phyloP scores from a whole-genome alignment of 2,113 vertebrate species.

The Trogon melanurus region DNA sequence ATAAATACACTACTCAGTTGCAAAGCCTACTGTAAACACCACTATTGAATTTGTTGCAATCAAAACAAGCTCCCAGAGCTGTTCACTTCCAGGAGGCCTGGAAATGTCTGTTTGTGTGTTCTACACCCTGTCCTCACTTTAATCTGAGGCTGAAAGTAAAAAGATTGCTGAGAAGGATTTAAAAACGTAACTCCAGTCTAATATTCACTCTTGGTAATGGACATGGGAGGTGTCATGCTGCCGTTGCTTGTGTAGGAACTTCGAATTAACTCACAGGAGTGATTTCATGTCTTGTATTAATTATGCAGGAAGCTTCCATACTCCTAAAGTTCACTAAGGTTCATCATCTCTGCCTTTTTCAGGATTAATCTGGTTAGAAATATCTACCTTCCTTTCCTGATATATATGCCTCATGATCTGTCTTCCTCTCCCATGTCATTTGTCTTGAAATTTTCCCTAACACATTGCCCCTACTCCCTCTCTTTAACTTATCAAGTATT shows the following conservation, averaged over 20 bases:
- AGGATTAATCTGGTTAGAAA: background rate
- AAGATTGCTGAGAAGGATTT: background rate
- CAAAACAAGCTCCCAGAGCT: background rate
- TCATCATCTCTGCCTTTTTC: background rate
- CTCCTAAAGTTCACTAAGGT: background rate
- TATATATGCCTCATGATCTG: background rate
- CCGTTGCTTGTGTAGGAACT: background rate
- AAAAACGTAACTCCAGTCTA: background rate
- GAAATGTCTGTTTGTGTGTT: background rate
- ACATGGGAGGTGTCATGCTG: accelerated
- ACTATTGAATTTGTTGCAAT: background rate
- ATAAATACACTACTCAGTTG: background rate
- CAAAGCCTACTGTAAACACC: background rate
- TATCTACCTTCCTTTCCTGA: background rate
- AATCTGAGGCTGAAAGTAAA: background rate
- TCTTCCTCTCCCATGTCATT: background rate
- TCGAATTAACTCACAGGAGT: background rate
- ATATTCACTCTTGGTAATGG: background rate
- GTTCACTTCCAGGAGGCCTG: background rate
- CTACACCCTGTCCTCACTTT: background rate
- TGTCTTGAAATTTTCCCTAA: background rate
- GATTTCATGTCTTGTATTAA: background rate
- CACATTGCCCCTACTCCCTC: accelerated
- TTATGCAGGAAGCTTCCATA: background rate
- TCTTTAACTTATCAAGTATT: background rate